Evolutionary conservation across 2,888 invertebrate genomes (phyloP), one percentile per base, ranked within the genome.

Genomic region (Tortrix viridana): DNA sequence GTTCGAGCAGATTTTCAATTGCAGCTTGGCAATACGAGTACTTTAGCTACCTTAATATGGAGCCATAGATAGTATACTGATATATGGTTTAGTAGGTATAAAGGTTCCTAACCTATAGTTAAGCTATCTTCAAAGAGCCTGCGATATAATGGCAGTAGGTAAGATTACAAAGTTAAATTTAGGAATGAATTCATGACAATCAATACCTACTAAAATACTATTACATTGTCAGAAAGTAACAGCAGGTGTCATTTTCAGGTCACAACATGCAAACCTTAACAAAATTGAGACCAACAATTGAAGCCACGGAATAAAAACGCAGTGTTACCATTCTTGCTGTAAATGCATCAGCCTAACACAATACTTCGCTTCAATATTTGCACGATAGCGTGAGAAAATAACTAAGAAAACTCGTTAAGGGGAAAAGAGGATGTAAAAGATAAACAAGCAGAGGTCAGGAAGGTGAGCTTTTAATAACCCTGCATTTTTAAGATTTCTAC

Each of bases 191-290:
- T 12, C 26, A 3, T 12, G 3, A 12, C 12, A 32, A 32, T 3
- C 32, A 12, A 12, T 12, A 32, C 32, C 12, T 32, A 26, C n/a
- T n/a, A n/a, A n/a, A 26, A 26, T 32, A 32, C 32, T 9, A 32
- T 46, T 38, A 23, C 52, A 41, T 56, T 46, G 46, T 38, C 43
- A 38, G 46, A 62, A 56, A 23, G 56, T 44, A 38, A 46, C 26
- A 6, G 52, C 62, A 62, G 62, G 62, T 62, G 62, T 57, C 57
- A 52, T 57, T 63, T 57, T 57, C 47, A 63, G 57, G 57, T 63
- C 62, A 63, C 52, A 41, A 20, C 52, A 46, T 52, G 62, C 12
- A 12, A 52, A 57, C 62, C 52, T n/a, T 47, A 63, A 22, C 47
- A 52, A n/a, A 52, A 63, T 63, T 56, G 49, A 56, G 52, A 57